phyloP scores from a whole-genome alignment of 2,113 vertebrate species.

The Catharus fuscescens region DNA sequence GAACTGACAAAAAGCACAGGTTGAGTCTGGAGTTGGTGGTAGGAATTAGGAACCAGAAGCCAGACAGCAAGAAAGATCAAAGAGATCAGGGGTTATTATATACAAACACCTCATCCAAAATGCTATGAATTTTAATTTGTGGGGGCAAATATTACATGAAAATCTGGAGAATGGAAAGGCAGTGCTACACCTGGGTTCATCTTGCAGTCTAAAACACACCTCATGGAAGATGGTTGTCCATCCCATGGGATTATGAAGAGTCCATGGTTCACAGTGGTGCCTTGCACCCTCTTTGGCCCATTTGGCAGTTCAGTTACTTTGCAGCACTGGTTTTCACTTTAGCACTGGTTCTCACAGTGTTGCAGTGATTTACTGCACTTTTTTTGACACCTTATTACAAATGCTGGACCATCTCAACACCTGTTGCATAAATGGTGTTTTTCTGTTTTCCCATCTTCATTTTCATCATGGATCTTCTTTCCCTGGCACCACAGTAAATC shows the following conservation, averaged over 20 bases:
- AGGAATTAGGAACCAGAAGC: neutral
- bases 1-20: neutral
- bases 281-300: neutral
- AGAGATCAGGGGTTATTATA: neutral
- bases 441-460: neutral
- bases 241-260: neutral
- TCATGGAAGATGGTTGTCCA: neutral
- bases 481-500: neutral
- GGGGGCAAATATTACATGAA: neutral
- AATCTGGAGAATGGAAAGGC: neutral
- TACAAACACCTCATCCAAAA: neutral
- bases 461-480: neutral
- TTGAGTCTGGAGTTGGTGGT: neutral
- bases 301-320: neutral
- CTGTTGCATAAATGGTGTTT: neutral
- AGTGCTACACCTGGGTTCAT: neutral
- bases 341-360: neutral
- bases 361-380: neutral
- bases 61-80: neutral
- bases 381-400: neutral
- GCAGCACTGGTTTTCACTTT: neutral
- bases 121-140: slow-evolving; percentile 18
- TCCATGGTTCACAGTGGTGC: neutral
- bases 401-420: neutral
- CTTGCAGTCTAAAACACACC: neutral